Conservation (phyloP, 2,113 vertebrate genomes). For the Corythornis madagascariensis region DNA sequence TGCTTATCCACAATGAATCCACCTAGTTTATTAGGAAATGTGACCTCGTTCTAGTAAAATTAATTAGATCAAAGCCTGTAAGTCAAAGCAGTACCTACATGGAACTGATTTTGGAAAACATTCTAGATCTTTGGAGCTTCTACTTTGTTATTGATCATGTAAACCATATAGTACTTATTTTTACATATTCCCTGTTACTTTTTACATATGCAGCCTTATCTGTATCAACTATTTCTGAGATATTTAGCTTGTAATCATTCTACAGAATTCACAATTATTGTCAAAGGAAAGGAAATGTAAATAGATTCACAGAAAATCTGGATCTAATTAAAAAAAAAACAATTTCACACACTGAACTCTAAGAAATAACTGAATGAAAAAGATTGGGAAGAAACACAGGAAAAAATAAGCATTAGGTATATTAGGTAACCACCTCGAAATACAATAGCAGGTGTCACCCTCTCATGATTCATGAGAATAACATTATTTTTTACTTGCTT, state of each 20-base stretch:
- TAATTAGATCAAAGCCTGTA: neutral
- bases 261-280: neutral
- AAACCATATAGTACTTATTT: neutral
- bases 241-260: neutral
- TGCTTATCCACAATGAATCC: neutral
- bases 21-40: neutral
- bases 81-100: neutral
- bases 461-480: neutral
- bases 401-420: neutral
- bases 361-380: neutral
- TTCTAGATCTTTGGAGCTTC: neutral
- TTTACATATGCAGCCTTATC: neutral
- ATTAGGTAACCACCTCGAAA: neutral
- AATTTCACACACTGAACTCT: neutral
- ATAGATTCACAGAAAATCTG: neutral
- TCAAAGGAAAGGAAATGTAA: neutral
- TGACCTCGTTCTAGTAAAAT: neutral
- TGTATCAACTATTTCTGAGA: neutral
- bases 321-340: neutral
- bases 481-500: neutral
- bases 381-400: neutral
- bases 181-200: neutral
- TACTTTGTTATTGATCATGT: neutral
- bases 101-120: neutral
- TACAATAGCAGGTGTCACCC: neutral